Base-by-base conservation (phyloP, 2,888 invertebrate species). In the Lasioglossum villosulum region DNA sequence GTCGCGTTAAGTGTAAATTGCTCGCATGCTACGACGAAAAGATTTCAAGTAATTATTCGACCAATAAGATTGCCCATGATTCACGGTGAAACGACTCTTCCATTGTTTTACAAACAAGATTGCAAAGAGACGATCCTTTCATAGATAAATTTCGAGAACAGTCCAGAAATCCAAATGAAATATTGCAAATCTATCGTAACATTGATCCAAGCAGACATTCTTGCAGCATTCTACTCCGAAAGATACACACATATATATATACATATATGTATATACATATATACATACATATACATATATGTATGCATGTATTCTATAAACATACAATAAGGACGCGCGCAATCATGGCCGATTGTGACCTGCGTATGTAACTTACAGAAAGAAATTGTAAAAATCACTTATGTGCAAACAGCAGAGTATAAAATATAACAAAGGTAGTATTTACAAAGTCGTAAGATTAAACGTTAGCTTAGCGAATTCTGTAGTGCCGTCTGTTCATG, bases 371-470 rank as follows among this genome's bases (percentile, higher is more conserved):
- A 71, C 80, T 87, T 84, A 75, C 75, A 83, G 83, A 90, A 88
- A 83, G 78, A 88, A 90, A 86, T 89, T 74, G 83, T 83, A 81
- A 82, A 88, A 89, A 84, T 84, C 83, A 86, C 80, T 88, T 90
- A 86, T 81, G 86, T 88, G 88, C 86, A 86, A 89, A 84, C 77
- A 89, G 85, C 86, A 87, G 86, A 88, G 87, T 90, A 90, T 89
- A 90, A 90, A 89, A 89, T 90, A 89, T 89, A 88, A 88, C 88
- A 86, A 86, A 84, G 75, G 79, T 80, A 88, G 71, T 90, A 86
- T 90, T 83, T 90, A 90, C 90, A 90, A 75, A 78, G 52, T 75
- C 75, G 72, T 82, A 89, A 82, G 79, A 72, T 87, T 90, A 82
- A 86, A 90, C 71, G 71, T 86, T 82, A 80, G 73, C 45, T 85